These are phyloP conservation scores for Poeciliopsis gracilis DNA, from an alignment of 2,797 vertebrate genomes.

Conservation along the genomic window DNA sequence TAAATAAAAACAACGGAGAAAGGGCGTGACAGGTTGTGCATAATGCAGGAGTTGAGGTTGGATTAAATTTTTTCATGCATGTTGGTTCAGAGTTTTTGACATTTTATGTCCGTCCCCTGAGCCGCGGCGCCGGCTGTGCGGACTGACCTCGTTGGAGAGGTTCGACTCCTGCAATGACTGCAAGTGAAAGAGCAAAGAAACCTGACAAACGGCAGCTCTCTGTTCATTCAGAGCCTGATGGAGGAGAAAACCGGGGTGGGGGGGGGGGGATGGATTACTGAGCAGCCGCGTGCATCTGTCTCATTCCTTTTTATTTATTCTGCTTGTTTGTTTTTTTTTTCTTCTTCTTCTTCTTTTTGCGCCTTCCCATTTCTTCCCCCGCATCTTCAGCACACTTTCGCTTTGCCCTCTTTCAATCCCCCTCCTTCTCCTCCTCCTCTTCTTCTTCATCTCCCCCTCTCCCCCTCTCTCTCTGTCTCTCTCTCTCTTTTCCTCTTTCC, in stretches of 20 bases:
- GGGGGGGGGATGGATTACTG: slow-evolving; percentile 68
- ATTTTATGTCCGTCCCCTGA: background rate
- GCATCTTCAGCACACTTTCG: slow-evolving; percentile 70
- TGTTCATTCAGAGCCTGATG: slow-evolving; percentile 39
- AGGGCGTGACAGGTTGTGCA: slow-evolving; percentile 34
- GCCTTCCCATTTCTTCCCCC: slow-evolving; percentile 35
- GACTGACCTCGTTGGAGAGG: slow-evolving; percentile 22
- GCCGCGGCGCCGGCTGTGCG: background rate
- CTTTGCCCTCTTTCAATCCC: slow-evolving; percentile 71
- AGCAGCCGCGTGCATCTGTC: slow-evolving; percentile 78
- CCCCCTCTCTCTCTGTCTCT: slow-evolving; percentile 10
- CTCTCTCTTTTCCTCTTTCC: slow-evolving; percentile 59
- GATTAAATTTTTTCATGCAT: slow-evolving; percentile 56
- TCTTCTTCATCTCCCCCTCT: slow-evolving; percentile 12
- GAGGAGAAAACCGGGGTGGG: slow-evolving; percentile 37
- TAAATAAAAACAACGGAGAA: too few relatives aligned
- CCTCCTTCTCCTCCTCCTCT: slow-evolving; percentile 40
- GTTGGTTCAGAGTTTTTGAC: slow-evolving; percentile 17
- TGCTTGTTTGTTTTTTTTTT: slow-evolving; percentile 78
- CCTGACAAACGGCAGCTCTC: slow-evolving; percentile 41
- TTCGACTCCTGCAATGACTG: slow-evolving; percentile 60
- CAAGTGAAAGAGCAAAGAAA: slow-evolving; percentile 66
- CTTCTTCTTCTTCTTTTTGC: slow-evolving; percentile 24
- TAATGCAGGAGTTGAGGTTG: slow-evolving; percentile 55
- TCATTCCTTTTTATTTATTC: slow-evolving; percentile 80